Base-by-base conservation (phyloP, 1,140 invertebrate genomes). In the Hylyphantes graminicola region DNA sequence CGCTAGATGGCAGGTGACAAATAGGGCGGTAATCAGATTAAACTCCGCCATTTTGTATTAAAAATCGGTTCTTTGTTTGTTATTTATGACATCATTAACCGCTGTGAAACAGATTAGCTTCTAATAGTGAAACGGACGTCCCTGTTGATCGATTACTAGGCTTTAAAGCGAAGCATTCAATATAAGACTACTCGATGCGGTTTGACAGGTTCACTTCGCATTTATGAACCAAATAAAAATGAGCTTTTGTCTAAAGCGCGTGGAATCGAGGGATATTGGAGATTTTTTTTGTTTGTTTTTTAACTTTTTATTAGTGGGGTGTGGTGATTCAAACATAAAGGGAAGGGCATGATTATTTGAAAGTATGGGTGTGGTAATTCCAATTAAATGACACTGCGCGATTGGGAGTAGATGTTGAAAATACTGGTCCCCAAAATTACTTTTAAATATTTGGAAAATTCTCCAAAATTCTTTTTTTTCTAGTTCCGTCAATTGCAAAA, bases 81-180 rank as follows among this genome's bases (percentile, higher is more conserved):
- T 80, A 80, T 80, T 80, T 80, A 70, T 80, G 64, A 80, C 65
- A 80, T 80, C 77, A 80, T 80, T 80, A 80, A 67, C 77, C 70
- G 77, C 57, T 35, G 54, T 70, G 65, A 80, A 70, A 80, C 19
- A 70, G 64, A 80, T 80, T 80, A 80, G 53, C 64, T 70, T 63
- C 65, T 80, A 80, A 80, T 70, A 68, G 77, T 80, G 65, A 70
- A 80, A 80, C 59, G 55, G 77, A 80, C 77, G 21, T 80, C 57
- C 5, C 21, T 11, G 67, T 70, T 80, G 77, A 80, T 80, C 77
- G 64, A 80, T 80, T 80, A 50, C 51, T 19, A 35, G 35, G 51
- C n/a, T 80, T 70, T 80, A 67, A 80, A 68, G 65, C 61, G n/a
- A 78, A 70, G 64, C 65, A 80, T 80, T 80, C 64, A 80, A 80